phyloP scores from a whole-genome alignment of 2,113 vertebrate species.

The Spea bombifrons region DNA sequence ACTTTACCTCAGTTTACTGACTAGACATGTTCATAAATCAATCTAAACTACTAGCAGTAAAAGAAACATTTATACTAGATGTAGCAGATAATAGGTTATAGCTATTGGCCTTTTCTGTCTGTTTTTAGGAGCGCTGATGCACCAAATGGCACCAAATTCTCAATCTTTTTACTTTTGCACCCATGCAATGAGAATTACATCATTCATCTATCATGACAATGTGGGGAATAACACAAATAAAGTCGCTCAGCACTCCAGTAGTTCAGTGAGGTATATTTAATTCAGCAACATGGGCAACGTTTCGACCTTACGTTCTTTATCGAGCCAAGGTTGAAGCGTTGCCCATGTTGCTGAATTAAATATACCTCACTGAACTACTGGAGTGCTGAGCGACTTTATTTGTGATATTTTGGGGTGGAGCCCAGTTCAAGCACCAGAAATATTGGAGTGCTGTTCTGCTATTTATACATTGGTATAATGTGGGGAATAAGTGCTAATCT shows the following conservation, averaged over 20 bases:
- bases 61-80: constrained; percentile 12
- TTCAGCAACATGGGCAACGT: too few species aligned
- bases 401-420: too few species aligned
- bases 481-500: constrained; percentile 35
- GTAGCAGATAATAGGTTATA: neutral
- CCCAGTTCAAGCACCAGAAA: too few species aligned
- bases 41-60: neutral
- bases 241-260: too few species aligned
- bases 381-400: too few species aligned
- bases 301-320: too few species aligned
- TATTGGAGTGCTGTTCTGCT: too few species aligned
- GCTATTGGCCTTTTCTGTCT: neutral
- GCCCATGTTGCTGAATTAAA: too few species aligned
- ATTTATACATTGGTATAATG: too few species aligned
- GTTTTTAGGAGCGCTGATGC: neutral
- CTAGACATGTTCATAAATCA: constrained; percentile 5
- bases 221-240: constrained; percentile 30
- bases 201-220: constrained; percentile 29
- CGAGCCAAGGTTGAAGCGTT: too few species aligned
- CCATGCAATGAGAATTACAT: constrained; percentile 31
- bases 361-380: too few species aligned
- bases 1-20: neutral
- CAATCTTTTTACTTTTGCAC: constrained; percentile 42
- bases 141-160: constrained; percentile 3
- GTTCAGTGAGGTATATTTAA: too few species aligned